Percentiles rank a stretch among this genome's conserved stretches.
These are phyloP conservation scores for Loxodonta africana DNA, from an alignment of 2,113 vertebrate genomes.

Conservation along the genomic window DNA sequence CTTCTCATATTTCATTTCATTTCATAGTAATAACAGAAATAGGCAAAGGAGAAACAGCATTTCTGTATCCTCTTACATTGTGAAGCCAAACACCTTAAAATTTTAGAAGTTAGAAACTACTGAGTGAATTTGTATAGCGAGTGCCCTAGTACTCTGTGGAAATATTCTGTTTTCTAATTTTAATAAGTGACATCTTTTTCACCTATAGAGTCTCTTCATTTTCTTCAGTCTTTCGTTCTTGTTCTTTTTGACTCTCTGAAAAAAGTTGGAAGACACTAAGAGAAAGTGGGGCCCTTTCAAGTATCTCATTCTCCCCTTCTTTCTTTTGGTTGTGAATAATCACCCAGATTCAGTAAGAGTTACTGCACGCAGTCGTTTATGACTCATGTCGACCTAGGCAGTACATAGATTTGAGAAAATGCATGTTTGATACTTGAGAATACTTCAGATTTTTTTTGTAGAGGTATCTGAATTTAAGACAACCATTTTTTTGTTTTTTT, in stretches of 20 bases:
- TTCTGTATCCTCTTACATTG: background rate
- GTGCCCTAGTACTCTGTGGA: background rate
- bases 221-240: background rate
- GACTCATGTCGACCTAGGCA: background rate
- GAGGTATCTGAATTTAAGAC: background rate
- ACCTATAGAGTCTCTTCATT: background rate
- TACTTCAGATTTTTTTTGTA: background rate
- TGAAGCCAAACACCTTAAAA: background rate
- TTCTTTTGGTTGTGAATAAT: background rate
- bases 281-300: background rate
- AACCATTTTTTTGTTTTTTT: background rate
- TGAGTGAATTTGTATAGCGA: background rate
- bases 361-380: background rate
- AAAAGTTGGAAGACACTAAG: background rate
- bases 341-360: background rate
- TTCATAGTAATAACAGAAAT: background rate
- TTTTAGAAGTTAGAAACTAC: conserved; percentile 2
- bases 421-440: conserved; percentile 24
- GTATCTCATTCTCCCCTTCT: background rate
- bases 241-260: conserved; percentile 30
- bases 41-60: background rate
- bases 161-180: background rate
- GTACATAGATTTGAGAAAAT: background rate
- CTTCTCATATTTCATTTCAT: background rate
- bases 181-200: background rate